phyloP scores from a whole-genome alignment of 2,888 invertebrate genomes.

The Ichneumoninae sp. region DNA sequence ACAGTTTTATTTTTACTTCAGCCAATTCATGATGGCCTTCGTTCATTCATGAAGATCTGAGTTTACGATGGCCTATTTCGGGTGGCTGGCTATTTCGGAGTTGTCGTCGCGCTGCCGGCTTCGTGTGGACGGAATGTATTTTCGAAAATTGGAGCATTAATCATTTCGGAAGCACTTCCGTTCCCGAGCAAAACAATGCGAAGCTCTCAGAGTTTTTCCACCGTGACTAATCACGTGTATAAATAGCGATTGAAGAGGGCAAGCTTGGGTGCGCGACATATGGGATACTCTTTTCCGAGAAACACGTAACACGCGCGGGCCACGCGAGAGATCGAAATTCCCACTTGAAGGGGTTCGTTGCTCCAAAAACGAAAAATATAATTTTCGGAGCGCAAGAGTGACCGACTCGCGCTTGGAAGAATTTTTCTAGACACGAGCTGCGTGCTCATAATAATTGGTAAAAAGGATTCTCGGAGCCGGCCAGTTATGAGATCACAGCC shows the following conservation, averaged over 20 bases:
- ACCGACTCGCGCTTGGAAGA: background rate
- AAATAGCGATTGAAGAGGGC: constrained; percentile 37
- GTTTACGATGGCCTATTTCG: background rate
- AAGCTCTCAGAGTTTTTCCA: constrained; percentile 34
- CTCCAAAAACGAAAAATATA: constrained; percentile 15
- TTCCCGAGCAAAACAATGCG: constrained; percentile 45
- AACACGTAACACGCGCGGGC: constrained; percentile 25
- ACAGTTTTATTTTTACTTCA: background rate
- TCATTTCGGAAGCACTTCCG: constrained; percentile 50
- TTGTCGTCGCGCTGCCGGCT: constrained; percentile 7
- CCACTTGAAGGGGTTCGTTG: constrained; percentile 1
- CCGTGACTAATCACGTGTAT: constrained; percentile 48
- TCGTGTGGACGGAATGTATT: background rate
- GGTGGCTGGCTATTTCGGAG: constrained; percentile 11
- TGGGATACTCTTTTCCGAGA: constrained; percentile 55
- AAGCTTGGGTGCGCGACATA: constrained; percentile 42
- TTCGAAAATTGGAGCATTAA: constrained; percentile 40
- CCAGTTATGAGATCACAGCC: constrained; percentile 61
- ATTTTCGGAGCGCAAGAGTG: constrained; percentile 25
- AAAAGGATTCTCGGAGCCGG: constrained; percentile 58
- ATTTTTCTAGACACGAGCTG: constrained; percentile 51
- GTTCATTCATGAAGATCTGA: background rate
- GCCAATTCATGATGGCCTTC: background rate
- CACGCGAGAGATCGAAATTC: constrained; percentile 14
- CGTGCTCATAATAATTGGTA: constrained; percentile 58